These are phyloP conservation scores for Channa maculata DNA, from an alignment of 2,113 vertebrate species.

Conservation along the genomic window DNA sequence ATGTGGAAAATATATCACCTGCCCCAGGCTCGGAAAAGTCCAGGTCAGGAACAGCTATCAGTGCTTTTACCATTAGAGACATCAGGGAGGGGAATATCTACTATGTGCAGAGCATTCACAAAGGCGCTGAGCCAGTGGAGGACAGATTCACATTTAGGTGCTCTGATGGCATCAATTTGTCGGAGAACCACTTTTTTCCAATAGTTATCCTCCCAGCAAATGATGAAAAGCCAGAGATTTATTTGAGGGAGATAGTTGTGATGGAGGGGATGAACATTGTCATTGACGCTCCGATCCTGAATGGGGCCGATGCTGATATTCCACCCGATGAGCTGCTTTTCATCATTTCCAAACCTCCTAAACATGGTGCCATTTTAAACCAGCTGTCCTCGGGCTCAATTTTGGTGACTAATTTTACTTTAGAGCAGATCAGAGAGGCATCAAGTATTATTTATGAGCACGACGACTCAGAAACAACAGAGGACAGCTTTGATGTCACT, in stretches of 20 bases:
- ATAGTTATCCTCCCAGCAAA: slow-evolving; percentile 89
- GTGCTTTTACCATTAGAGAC: slow-evolving; percentile 92
- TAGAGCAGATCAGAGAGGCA: slow-evolving; percentile 90
- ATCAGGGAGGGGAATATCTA: slow-evolving; percentile 87
- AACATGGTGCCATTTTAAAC: slow-evolving; percentile 89
- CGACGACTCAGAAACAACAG: slow-evolving; percentile 93
- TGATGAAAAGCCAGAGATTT: slow-evolving; percentile 94
- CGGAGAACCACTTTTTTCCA: slow-evolving; percentile 89
- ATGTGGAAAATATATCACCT: slow-evolving; percentile 94
- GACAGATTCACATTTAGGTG: slow-evolving; percentile 93
- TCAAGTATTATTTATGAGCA: slow-evolving; percentile 96
- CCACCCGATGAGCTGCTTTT: slow-evolving; percentile 88
- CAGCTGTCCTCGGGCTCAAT: slow-evolving; percentile 89
- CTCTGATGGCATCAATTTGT: slow-evolving; percentile 94
- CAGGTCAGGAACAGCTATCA: slow-evolving; percentile 90
- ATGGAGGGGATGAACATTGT: slow-evolving; percentile 96
- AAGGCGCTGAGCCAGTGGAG: slow-evolving; percentile 91
- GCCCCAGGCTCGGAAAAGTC: slow-evolving; percentile 97
- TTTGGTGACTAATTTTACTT: slow-evolving; percentile 88
- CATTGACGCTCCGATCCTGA: slow-evolving; percentile 89
- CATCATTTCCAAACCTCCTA: slow-evolving; percentile 86
- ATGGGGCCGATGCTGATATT: slow-evolving; percentile 88
- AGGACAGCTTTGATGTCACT: slow-evolving; percentile 90
- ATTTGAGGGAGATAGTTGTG: slow-evolving; percentile 89
- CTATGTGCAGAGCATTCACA: slow-evolving; percentile 95